These are phyloP conservation scores for Perca fluviatilis DNA, from an alignment of 2,113 vertebrate genomes.

Conservation along the genomic window DNA sequence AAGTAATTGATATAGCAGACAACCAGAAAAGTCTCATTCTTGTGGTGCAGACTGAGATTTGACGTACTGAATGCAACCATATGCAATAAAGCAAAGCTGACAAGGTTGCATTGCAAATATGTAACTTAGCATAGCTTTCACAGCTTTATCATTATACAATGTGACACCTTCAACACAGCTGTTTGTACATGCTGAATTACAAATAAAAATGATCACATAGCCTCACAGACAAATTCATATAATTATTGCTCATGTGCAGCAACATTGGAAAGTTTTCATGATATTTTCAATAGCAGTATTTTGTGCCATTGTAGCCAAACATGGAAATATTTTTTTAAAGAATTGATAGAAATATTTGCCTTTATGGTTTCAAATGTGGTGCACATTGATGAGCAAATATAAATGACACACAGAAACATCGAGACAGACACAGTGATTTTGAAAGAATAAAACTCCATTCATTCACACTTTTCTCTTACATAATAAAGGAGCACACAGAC, in stretches of 20 bases:
- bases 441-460: constrained; percentile 28
- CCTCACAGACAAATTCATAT: not conserved
- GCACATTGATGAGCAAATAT: constrained; percentile 7
- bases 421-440: constrained; percentile 11
- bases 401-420: constrained; percentile 7
- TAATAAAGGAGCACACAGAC: constrained; percentile 51
- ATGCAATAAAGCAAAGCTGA: not conserved
- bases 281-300: not conserved
- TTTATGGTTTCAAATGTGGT: not conserved
- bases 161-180: not conserved
- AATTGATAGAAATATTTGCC: not conserved
- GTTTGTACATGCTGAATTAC: not conserved
- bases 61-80: not conserved
- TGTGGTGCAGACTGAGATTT: not conserved
- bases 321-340: not conserved
- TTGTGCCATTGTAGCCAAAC: not conserved
- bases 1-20: not conserved
- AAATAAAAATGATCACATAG: not conserved
- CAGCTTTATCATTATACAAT: not conserved
- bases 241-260: not conserved
- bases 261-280: not conserved
- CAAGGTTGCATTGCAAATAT: not conserved
- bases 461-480: constrained; percentile 30
- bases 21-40: not conserved
- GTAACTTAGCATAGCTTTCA: not conserved